Base-by-base conservation (phyloP, 2,888 invertebrate genomes). In the Luffia ferchaultella region DNA sequence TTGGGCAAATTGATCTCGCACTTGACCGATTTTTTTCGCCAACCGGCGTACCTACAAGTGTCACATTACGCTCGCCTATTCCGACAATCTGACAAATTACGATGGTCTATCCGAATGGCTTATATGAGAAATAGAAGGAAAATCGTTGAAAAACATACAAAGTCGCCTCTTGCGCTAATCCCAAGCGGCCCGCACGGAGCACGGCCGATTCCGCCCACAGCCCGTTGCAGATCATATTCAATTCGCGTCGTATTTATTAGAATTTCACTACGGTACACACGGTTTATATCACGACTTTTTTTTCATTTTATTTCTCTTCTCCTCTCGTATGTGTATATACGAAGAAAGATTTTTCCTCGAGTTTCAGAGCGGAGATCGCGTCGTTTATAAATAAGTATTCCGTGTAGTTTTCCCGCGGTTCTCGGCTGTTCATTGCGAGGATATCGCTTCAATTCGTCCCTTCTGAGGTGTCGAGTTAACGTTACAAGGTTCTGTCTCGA, bases 121-220 rank as follows among this genome's bases (percentile, higher is more conserved):
- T 30, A 30, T 30, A 7, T 30, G 5, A 3, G 30, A 30, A 30
- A 12, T 30, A 30, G 30, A 30, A 12, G 30, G 30, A 30, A 30
- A 30, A 30, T 30, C 12, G 30, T 30, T 12, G 30, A 30, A 30
- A 30, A 30, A 12, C 30, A 30, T 61, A 65, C 70, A 71, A 74
- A 73, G 70, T 69, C 68, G 64, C 70, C 65, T 64, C 64, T 60
- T 61, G 65, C 60, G 64, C 62, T 80, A 79, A 79, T 80, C 80
- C 78, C 65, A 56, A 52, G 58, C 65, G 64, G 62, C 62, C 60
- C 56, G 65, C 59, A 57, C 58, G 59, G 59, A 68, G 76, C 80
- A 80, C 79, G 80, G n/a, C n/a, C n/a, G n/a, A n/a, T n/a, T n/a
- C n/a, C 73, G 65, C 76, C 45, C 63, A 54, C 58, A 57, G 55